Base-by-base conservation (phyloP, 1,140 invertebrate species). In the Chionoecetes opilio region DNA sequence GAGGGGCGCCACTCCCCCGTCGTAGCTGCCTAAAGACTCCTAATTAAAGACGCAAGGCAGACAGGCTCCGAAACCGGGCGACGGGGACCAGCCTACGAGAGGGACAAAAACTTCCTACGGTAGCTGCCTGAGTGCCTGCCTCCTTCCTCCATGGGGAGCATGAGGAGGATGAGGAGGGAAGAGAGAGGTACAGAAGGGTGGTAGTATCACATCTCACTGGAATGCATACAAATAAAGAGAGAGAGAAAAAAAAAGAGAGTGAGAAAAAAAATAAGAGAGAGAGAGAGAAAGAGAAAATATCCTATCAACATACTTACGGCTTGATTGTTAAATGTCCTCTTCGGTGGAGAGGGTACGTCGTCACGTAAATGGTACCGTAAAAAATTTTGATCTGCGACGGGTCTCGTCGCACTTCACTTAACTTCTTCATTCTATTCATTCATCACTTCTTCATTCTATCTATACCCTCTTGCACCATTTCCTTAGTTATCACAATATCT, bases 201-300 rank as follows among this genome's bases (percentile, higher is more conserved):
- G 84, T 6, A 87, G 21, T 32, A 35, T 87, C 38, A 87, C 17
- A 32, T n/a, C 34, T 37, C 38, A 35, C 34, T n/a, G 34, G 86
- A 87, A 41, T 37, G 86, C 34, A 34, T 37, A 14, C 2, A 35
- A 86, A 35, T 34, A 26, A 35, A 87, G 29, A 87, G 31, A 87
- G 31, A 87, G 86, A 32, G 32, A 87, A 31, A 87, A 31, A 87
- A 31, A 87, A 31, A 87, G 86, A 87, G 86, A 87, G 86, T 35
- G 86, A 87, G 86, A 87, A 34, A 87, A 34, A 87, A 34, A 87
- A 34, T 35, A 34, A 87, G 86, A 87, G 86, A 87, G 86, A 87
- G 86, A 87, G 86, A 87, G 86, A 87, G 85, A 87, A 31, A 87
- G 31, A 32, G 17, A 38, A 0, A 75, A 75, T 6, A 75, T 6